Percentiles rank a stretch among this genome's conserved stretches.
phyloP scores from a whole-genome alignment of 2,888 invertebrate species.

The Antitype chi region DNA sequence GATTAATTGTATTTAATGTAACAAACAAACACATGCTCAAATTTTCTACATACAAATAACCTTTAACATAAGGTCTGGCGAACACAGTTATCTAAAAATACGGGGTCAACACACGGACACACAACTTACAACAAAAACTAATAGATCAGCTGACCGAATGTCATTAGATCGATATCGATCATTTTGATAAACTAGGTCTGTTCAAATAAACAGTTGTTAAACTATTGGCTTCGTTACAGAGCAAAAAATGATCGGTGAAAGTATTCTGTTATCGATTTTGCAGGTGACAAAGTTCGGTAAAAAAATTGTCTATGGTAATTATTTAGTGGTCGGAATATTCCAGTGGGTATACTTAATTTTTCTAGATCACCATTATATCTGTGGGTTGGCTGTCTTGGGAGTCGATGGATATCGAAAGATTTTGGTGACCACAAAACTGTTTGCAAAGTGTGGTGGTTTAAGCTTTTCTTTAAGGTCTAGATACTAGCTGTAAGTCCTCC shows the following conservation, averaged over 20 bases:
- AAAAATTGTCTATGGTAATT: constrained; percentile 30
- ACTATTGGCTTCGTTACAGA: constrained; percentile 42
- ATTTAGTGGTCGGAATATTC: constrained; percentile 9
- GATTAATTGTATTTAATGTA: too few species aligned
- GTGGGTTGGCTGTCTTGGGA: neutral
- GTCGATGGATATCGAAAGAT: neutral
- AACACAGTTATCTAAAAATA: constrained; percentile 72
- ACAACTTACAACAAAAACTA: constrained; percentile 58
- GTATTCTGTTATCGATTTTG: constrained; percentile 42
- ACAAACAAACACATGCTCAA: neutral
- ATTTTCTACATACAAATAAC: constrained; percentile 32
- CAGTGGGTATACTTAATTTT: neutral
- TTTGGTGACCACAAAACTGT: neutral
- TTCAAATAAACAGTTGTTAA: constrained; percentile 48
- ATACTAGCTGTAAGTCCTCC: too few species aligned
- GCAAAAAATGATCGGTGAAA: constrained; percentile 51
- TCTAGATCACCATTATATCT: neutral
- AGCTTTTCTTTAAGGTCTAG: neutral
- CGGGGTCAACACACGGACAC: constrained; percentile 67
- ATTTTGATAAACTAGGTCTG: constrained; percentile 47
- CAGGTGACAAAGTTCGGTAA: constrained; percentile 31
- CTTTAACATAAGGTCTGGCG: constrained; percentile 55
- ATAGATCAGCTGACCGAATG: constrained; percentile 61
- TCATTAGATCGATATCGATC: constrained; percentile 59
- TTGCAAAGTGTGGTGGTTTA: too few species aligned